Base-by-base conservation (phyloP, 2,797 vertebrate species). In the Caiman crocodilus region DNA sequence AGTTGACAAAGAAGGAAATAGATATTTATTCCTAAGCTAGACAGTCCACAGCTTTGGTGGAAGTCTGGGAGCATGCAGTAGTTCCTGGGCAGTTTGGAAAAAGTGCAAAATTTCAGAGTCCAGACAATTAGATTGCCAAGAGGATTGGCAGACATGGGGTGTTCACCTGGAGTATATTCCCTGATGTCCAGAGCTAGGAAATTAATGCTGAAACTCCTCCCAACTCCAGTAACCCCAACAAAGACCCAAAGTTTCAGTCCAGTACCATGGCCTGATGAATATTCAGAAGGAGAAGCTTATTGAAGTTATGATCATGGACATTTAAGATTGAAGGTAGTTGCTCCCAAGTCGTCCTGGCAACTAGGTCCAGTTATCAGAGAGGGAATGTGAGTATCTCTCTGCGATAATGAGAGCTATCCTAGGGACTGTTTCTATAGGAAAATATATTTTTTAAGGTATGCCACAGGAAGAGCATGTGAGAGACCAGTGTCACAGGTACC, bases 191-290 rank as follows among this genome's bases (percentile, higher is more conserved):
- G 28, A 1, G 1, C 28, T 30, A 75, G 50, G 50, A 35, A 73
- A 23, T 42, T 8, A 50, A 14, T 50, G 32, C 13, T 32, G 65
- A 42, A 50, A 28, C 65, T 25, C 14, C 56, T 9, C 69, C 35
- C 4, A 3, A 5, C 65, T 21, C 77, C 74, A 8, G 42, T 42
- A 42, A 42, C 42, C 42, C 42, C 42, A 50, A 50, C 42, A 50
- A 57, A 21, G 55, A n/a, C 55, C 55, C 55, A 57, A 75, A 55
- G 26, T n/a, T 76, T 76, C 65, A 59, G 15, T 59, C 50, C 63
- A 0, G 6, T 61, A 6, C 5, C 9, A n/a, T 32, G 2, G 1
- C 50, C 26, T 1, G 21, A 61, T 56, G 26, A 35, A 61, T 28
- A 4, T 50, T 63, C 32, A n/a, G 18, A 11, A 58, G 63, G 42